Evolutionary conservation across 2,888 invertebrate species (phyloP).

Genomic region (Rhamphomyia laevipes): DNA sequence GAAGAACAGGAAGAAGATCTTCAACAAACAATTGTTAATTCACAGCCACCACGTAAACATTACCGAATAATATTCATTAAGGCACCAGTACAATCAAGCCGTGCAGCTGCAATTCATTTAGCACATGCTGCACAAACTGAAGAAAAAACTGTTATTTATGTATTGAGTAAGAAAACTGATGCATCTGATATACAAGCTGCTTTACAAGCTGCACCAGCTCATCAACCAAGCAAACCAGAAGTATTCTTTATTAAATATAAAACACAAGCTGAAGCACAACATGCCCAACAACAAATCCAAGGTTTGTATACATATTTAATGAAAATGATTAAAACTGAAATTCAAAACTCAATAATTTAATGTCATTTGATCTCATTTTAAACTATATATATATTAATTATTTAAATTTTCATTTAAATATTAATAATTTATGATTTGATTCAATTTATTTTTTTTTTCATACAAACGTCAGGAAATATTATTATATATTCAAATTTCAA

Average conservation of each 20-base stretch:
- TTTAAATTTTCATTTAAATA: too few relatives aligned
- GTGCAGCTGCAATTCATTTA: constrained; percentile 21
- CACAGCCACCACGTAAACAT: constrained; percentile 30
- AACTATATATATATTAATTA: too few relatives aligned
- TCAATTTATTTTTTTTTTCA: neutral
- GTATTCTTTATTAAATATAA: constrained; percentile 38
- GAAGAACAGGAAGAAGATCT: constrained; percentile 28
- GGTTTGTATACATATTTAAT: constrained; percentile 20
- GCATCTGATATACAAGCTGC: constrained; percentile 28
- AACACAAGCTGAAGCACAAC: constrained; percentile 34
- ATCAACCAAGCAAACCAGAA: constrained; percentile 33
- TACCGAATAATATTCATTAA: constrained; percentile 37
- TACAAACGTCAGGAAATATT: neutral
- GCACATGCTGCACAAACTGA: constrained; percentile 27
- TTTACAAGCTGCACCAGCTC: constrained; percentile 24
- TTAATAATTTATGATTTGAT: neutral
- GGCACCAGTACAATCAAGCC: constrained; percentile 26
- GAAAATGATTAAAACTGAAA: neutral
- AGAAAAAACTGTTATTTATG: constrained; percentile 37
- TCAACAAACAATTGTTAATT: constrained; percentile 18
- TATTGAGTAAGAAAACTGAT: constrained; percentile 33
- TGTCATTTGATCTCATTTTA: too few relatives aligned
- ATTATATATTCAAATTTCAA: neutral
- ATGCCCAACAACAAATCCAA: constrained; percentile 36
- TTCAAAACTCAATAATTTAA: neutral